phyloP scores from a whole-genome alignment of 2,113 vertebrate genomes.

The Rhinopithecus roxellana region DNA sequence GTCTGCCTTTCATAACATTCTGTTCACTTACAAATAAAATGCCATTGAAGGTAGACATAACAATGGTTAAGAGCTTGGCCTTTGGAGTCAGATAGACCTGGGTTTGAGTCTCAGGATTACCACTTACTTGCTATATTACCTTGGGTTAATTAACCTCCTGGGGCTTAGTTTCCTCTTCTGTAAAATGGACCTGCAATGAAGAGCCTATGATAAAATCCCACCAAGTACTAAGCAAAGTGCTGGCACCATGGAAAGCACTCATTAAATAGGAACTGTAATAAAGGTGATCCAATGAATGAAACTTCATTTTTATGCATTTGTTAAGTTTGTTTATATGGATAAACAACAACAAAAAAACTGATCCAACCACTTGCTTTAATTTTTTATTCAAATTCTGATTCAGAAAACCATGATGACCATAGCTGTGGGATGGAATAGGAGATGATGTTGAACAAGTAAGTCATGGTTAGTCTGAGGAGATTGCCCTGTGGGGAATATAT shows the following conservation, averaged over 20 bases:
- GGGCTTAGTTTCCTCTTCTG: constrained; percentile 7
- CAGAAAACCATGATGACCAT: constrained; percentile 21
- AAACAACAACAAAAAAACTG: not conserved
- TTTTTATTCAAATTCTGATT: constrained; percentile 45
- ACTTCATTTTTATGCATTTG: constrained; percentile 11
- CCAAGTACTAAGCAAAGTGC: not conserved
- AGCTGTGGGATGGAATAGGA: not conserved
- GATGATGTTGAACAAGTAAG: constrained; percentile 15
- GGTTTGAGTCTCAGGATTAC: constrained; percentile 9
- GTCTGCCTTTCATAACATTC: constrained; percentile 11
- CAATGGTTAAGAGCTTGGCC: not conserved
- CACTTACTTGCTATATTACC: not conserved
- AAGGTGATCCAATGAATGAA: not conserved
- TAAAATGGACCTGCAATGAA: constrained; percentile 17
- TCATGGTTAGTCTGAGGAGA: constrained; percentile 5
- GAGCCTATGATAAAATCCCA: not conserved
- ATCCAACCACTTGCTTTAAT: not conserved
- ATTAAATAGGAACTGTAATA: constrained; percentile 20
- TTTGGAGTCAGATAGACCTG: constrained; percentile 13
- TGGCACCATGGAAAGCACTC: not conserved
- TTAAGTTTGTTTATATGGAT: not conserved
- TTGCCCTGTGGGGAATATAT: not conserved
- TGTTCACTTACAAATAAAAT: constrained; percentile 52
- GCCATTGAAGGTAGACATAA: constrained; percentile 8
- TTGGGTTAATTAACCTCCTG: constrained; percentile 17